phyloP scores from a whole-genome alignment of 2,888 invertebrate species.

The Epinotia brunnichana region DNA sequence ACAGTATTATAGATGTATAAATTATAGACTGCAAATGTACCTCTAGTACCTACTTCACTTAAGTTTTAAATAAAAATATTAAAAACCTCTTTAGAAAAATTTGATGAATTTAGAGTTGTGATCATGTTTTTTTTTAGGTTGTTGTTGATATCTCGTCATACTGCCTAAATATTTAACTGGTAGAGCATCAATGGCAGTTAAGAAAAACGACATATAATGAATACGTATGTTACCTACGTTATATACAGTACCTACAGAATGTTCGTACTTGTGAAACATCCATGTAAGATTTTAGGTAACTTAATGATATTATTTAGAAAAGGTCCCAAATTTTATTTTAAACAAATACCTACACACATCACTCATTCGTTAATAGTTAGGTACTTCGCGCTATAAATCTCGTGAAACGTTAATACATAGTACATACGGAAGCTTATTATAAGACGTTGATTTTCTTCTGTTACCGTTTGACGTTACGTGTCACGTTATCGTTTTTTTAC shows the following conservation, averaged over 20 bases:
- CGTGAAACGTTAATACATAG: not conserved
- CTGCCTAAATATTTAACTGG: not conserved
- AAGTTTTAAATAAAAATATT: conserved; percentile 56
- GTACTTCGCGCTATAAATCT: not conserved
- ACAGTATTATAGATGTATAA: conserved; percentile 91
- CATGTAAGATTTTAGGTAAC: not conserved
- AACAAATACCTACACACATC: not conserved
- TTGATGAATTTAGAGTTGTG: conserved; percentile 77
- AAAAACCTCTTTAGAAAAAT: conserved; percentile 78
- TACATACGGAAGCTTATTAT: not conserved
- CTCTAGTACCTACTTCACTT: conserved; percentile 50
- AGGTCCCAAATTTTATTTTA: not conserved
- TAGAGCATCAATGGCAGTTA: not conserved
- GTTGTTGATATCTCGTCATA: conserved; percentile 37
- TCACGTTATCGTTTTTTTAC: not conserved
- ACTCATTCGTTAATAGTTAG: not conserved
- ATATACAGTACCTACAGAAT: not conserved
- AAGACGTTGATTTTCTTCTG: no score
- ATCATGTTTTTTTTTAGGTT: conserved; percentile 53
- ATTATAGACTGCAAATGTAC: conserved; percentile 59
- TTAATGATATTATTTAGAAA: not conserved
- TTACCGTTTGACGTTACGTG: no score
- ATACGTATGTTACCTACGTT: not conserved
- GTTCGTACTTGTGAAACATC: not conserved
- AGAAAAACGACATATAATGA: not conserved